Conservation (phyloP, 1,140 invertebrate species). For the Drosophila nasuta region DNA sequence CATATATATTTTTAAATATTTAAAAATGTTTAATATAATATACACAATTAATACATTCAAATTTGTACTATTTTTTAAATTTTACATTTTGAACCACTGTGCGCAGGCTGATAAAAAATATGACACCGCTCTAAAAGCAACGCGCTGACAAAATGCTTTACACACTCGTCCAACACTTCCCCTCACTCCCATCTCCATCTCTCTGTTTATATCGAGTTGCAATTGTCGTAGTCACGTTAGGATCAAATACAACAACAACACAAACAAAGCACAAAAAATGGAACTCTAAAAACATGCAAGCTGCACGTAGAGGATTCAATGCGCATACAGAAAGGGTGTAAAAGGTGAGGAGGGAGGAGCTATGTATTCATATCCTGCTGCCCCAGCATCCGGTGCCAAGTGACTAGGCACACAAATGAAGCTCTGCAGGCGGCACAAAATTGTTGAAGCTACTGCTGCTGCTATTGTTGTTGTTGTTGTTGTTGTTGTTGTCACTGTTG, state of each 20-base stretch:
- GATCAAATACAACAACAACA: constrained; percentile 57
- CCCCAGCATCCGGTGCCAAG: constrained; percentile 55
- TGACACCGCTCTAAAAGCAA: not conserved
- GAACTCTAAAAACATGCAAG: constrained; percentile 48
- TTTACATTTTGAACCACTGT: too few species aligned
- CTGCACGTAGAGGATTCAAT: constrained; percentile 17
- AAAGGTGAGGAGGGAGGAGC: not conserved
- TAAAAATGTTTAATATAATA: too few species aligned
- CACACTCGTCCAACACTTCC: not conserved
- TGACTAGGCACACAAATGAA: constrained; percentile 54
- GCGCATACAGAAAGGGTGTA: not conserved
- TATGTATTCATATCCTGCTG: constrained; percentile 69
- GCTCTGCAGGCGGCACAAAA: constrained; percentile 47
- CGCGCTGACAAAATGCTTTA: not conserved
- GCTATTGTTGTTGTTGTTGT: too few species aligned
- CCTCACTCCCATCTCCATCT: not conserved
- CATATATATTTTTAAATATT: too few species aligned
- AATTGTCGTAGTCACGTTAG: constrained; percentile 68
- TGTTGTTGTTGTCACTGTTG: not conserved
- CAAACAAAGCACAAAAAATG: constrained; percentile 26
- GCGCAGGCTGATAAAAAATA: not conserved
- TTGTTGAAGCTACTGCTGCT: not conserved
- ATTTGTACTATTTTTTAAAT: too few species aligned
- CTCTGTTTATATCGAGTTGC: constrained; percentile 50
- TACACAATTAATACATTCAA: too few species aligned